phyloP scores from a whole-genome alignment of 2,888 invertebrate species.

The Polydrusus tereticollis region DNA sequence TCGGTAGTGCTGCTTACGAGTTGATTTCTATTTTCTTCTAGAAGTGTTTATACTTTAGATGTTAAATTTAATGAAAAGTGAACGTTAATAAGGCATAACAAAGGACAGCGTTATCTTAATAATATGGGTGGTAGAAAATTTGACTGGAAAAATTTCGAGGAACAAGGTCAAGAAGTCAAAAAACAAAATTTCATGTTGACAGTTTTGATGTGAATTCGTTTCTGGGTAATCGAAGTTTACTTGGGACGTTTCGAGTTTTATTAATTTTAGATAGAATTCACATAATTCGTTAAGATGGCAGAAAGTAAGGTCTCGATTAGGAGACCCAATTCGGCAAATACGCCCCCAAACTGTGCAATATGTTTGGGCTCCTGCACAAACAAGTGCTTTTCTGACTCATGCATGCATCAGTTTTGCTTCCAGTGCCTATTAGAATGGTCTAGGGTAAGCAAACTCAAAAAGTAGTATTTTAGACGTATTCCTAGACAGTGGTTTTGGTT shows the following conservation, averaged over 20 bases:
- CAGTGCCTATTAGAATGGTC: slow-evolving; percentile 94
- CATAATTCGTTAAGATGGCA: slow-evolving; percentile 54
- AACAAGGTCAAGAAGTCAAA: slow-evolving; percentile 40
- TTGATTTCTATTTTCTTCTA: too few relatives aligned
- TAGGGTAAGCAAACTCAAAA: slow-evolving; percentile 71
- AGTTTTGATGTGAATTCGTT: slow-evolving; percentile 23
- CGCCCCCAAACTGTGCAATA: slow-evolving; percentile 92
- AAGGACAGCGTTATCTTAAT: background rate
- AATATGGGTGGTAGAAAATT: background rate
- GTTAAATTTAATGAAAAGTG: too few relatives aligned
- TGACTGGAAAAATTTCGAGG: background rate
- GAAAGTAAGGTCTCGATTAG: slow-evolving; percentile 55
- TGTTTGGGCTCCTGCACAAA: slow-evolving; percentile 89
- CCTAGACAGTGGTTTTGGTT: background rate
- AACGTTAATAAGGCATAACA: too few relatives aligned
- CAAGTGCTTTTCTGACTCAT: slow-evolving; percentile 92
- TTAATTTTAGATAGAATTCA: background rate
- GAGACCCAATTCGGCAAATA: slow-evolving; percentile 64
- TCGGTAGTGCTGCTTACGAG: too few relatives aligned
- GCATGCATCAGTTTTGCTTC: slow-evolving; percentile 95
- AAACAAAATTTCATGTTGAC: slow-evolving; percentile 29
- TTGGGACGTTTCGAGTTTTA: background rate
- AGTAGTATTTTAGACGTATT: background rate
- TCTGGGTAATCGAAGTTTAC: background rate
- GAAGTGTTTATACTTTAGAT: too few relatives aligned